These are phyloP conservation scores for Brachyptera risi DNA, from an alignment of 2,888 invertebrate genomes.

Conservation along the genomic window DNA sequence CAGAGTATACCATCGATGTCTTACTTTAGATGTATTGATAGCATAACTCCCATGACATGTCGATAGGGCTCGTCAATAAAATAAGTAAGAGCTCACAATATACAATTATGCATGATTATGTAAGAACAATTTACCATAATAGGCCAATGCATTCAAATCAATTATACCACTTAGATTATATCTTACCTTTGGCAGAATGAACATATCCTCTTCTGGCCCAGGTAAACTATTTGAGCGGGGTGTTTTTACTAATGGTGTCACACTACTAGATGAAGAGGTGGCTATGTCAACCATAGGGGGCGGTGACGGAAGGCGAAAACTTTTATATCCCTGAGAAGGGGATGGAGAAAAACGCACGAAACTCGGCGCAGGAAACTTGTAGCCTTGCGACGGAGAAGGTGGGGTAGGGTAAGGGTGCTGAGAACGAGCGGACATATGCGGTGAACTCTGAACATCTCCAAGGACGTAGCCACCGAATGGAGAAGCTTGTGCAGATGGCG, in stretches of 20 bases:
- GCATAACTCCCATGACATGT: too few relatives aligned
- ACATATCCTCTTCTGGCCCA: conserved; percentile 24
- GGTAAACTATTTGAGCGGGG: conserved; percentile 28
- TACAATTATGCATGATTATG: too few relatives aligned
- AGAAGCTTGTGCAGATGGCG: too few relatives aligned
- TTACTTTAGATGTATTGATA: too few relatives aligned
- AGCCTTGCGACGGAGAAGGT: conserved; percentile 39
- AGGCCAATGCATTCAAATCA: too few relatives aligned
- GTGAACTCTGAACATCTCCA: background rate
- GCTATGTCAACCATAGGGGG: background rate
- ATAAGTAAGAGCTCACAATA: too few relatives aligned
- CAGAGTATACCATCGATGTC: too few relatives aligned
- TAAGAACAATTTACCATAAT: too few relatives aligned
- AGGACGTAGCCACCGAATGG: background rate
- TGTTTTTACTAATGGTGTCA: background rate
- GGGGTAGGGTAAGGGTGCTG: conserved; percentile 8
- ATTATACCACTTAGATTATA: too few relatives aligned
- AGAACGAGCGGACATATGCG: background rate
- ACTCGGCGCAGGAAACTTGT: conserved; percentile 41
- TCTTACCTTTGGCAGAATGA: conserved; percentile 39
- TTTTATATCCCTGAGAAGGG: conserved; percentile 14
- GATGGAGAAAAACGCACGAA: conserved; percentile 14
- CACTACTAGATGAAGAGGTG: background rate
- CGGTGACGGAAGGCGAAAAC: conserved; percentile 16
- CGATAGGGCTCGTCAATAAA: too few relatives aligned